phyloP scores from a whole-genome alignment of 2,888 invertebrate species.

The Drosophila paramelanica region DNA sequence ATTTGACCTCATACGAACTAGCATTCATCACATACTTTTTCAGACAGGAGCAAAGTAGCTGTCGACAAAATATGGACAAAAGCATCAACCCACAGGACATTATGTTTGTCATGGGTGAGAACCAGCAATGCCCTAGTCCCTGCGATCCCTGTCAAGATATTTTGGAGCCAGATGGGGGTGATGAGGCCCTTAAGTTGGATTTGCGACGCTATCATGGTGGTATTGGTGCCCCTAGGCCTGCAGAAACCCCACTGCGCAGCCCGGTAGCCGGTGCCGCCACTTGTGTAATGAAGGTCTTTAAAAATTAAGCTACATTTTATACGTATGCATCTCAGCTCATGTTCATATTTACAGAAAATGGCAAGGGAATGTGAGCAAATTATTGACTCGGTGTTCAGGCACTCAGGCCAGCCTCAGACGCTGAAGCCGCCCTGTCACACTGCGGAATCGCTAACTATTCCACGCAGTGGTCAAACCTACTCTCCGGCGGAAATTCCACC shows the following conservation, averaged over 20 bases:
- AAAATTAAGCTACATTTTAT: neutral
- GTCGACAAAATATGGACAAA: slow-evolving; percentile 46
- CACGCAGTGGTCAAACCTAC: neutral
- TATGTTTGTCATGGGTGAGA: slow-evolving; percentile 75
- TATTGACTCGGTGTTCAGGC: slow-evolving; percentile 44
- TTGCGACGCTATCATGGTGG: slow-evolving; percentile 67
- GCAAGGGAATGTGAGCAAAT: slow-evolving; percentile 47
- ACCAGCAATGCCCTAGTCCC: slow-evolving; percentile 38
- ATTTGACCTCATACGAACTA: rapidly evolving
- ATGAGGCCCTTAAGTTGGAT: slow-evolving; percentile 64
- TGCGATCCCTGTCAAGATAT: slow-evolving; percentile 37
- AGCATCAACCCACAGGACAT: slow-evolving; percentile 75
- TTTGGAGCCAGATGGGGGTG: slow-evolving; percentile 40
- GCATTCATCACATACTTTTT: neutral
- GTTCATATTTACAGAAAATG: slow-evolving; percentile 42
- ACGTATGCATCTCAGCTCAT: neutral
- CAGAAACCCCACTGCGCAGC: slow-evolving; percentile 33
- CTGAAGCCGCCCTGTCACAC: neutral
- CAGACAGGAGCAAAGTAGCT: slow-evolving; percentile 9
- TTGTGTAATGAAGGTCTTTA: slow-evolving; percentile 58
- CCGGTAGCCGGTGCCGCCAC: slow-evolving; percentile 46
- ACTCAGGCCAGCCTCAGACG: neutral
- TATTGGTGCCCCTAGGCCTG: slow-evolving; percentile 46
- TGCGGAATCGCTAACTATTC: neutral
- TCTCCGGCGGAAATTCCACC: neutral